These are phyloP conservation scores for Apodemus speciosus DNA, from an alignment of 2,113 vertebrate genomes.

Conservation along the genomic window DNA sequence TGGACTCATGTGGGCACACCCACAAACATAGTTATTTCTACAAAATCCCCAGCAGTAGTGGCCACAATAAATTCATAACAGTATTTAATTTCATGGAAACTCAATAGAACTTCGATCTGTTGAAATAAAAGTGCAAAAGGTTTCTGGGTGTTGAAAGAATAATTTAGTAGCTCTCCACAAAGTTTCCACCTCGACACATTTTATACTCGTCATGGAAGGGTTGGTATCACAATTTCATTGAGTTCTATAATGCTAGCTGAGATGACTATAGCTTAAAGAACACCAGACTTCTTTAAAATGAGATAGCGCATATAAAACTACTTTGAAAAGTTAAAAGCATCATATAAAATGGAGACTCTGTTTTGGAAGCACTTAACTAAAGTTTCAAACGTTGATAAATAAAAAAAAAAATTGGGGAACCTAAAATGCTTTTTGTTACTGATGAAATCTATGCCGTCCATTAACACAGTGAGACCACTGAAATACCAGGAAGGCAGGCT, in stretches of 20 bases:
- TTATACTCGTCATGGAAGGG: slow-evolving; percentile 48
- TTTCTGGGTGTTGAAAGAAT: slow-evolving; percentile 48
- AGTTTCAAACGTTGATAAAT: slow-evolving; percentile 72
- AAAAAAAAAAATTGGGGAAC: slow-evolving; percentile 58
- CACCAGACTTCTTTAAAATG: slow-evolving; percentile 72
- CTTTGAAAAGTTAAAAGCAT: slow-evolving; percentile 75
- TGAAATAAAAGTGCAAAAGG: slow-evolving; percentile 54
- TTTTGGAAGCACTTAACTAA: slow-evolving; percentile 76
- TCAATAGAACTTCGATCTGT: slow-evolving; percentile 47
- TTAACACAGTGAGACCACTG: slow-evolving; percentile 16
- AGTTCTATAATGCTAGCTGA: slow-evolving; percentile 63
- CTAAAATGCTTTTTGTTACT: slow-evolving; percentile 64
- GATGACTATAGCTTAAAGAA: slow-evolving; percentile 51
- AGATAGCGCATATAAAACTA: slow-evolving; percentile 74
- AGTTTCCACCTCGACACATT: slow-evolving; percentile 48
- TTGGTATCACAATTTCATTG: slow-evolving; percentile 68
- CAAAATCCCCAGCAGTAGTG: slow-evolving; percentile 40
- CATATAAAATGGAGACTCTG: slow-evolving; percentile 60
- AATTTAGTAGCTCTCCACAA: slow-evolving; percentile 47
- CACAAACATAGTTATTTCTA: slow-evolving; percentile 27
- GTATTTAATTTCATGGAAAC: slow-evolving; percentile 50
- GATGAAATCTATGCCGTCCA: neutral
- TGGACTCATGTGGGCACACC: neutral
- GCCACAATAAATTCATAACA: slow-evolving; percentile 36
- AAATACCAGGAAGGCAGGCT: slow-evolving; percentile 4